Conservation (phyloP, 2,797 vertebrate genomes). For the Aplochiton taeniatus region DNA sequence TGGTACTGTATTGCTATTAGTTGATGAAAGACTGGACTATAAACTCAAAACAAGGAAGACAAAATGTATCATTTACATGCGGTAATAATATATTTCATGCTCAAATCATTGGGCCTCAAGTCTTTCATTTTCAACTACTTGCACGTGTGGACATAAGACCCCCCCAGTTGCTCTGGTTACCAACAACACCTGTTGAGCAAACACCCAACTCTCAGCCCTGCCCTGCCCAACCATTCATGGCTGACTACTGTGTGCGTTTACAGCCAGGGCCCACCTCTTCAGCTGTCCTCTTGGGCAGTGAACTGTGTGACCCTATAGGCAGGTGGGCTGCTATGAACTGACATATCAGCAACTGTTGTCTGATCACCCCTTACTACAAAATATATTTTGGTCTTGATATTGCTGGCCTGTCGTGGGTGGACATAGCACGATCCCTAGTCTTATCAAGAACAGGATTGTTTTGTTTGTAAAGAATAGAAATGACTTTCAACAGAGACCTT, state of each 20-base stretch:
- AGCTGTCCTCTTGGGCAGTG: neutral
- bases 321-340: neutral
- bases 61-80: no score
- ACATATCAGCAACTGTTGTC: neutral
- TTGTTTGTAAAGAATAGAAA: no score
- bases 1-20: no score
- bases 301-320: neutral
- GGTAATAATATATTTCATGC: no score
- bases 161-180: slow-evolving; percentile 16
- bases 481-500: no score
- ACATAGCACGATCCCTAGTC: no score
- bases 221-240: slow-evolving; percentile 17
- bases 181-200: slow-evolving; percentile 17
- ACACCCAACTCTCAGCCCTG: slow-evolving; percentile 11
- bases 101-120: no score
- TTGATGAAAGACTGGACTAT: no score
- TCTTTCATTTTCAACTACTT: no score
- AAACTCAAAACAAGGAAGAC: no score
- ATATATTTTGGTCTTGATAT: neutral
- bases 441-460: no score
- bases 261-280: neutral
- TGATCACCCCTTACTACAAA: neutral
- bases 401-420: neutral
- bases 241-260: neutral
- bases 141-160: no score